Evolutionary conservation across 2,797 vertebrate genomes (phyloP).

Genomic region (Diplodus puntazzo): DNA sequence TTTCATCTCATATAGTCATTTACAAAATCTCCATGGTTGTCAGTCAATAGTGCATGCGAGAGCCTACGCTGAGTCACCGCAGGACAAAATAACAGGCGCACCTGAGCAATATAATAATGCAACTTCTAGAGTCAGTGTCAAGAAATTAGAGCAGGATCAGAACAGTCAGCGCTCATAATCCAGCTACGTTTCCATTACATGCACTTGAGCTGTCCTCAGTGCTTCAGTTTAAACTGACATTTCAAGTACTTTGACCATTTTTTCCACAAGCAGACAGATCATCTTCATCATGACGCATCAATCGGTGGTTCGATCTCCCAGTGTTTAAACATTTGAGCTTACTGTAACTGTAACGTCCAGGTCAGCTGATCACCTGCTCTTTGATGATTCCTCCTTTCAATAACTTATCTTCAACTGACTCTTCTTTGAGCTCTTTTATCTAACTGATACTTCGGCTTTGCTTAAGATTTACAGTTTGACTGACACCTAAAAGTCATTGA

Average conservation of each 20-base stretch:
- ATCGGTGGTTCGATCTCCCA: neutral
- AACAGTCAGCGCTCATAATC: neutral
- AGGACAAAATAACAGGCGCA: neutral
- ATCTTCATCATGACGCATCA: neutral
- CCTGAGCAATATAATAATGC: neutral
- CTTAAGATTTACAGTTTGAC: neutral
- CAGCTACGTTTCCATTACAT: neutral
- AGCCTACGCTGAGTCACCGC: neutral
- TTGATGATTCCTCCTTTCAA: neutral
- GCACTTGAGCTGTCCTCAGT: neutral
- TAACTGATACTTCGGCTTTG: neutral
- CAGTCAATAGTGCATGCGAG: neutral
- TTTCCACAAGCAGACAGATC: neutral
- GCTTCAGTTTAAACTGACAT: neutral
- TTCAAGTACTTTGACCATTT: neutral
- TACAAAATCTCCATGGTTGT: conserved; percentile 5
- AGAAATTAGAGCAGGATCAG: conserved; percentile 1
- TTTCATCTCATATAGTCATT: neutral
- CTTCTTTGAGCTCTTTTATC: neutral
- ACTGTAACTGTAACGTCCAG: neutral
- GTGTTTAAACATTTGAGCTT: neutral
- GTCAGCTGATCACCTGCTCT: neutral
- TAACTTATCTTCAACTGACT: neutral
- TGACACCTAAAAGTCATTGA: neutral
- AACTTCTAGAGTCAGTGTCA: neutral